Evolutionary conservation across 2,113 vertebrate species (phyloP), one percentile per base, ranked within the genome.

Genomic region (Tupaia chinensis): DNA sequence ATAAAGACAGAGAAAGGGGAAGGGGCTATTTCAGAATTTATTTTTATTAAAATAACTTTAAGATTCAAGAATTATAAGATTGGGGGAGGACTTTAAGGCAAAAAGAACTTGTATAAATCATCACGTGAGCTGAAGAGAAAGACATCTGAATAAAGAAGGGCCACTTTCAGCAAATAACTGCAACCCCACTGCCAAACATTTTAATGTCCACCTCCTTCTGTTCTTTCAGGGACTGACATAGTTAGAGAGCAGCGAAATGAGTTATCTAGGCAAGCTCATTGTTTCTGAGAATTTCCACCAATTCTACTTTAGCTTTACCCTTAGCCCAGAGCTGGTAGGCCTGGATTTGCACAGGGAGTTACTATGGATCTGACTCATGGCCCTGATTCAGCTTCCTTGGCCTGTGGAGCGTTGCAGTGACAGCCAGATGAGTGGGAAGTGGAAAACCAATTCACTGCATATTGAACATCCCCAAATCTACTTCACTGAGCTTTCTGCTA

Each of bases 11-110:
- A 78, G 34, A 82, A 56, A 89, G 34, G 73, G 10, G 65, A 92
- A 69, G 22, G 74, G 86, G 72, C 13, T 65, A 65, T 53, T 83
- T 90, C 14, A n/a, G 79, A 66, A 94, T 68, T 89, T 80, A 12
- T 94, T 92, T 60, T 87, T 92, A 92, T 90, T 95, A 94, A 94
- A 95, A 74, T 78, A 90, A 53, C 54, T 83, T 1, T 76, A 90
- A 17, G 8, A 14, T 68, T 94, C 20, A 56, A 27, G 34, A 22
- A 70, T 53, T 60, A 34, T 87, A 66, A 69, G 19, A 87, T 87
- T 80, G 44, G 32, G 58, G 86, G 86, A 86, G 61, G 32, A 44
- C 8, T 82, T 91, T 22, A 15, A 14, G 15, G 19, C 23, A 79
- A 63, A 25, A 87, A 58, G 32, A 20, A 44, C 14, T 68, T 87